These are phyloP conservation scores for Phasia obesa DNA, from an alignment of 2,888 invertebrate species.

Conservation along the genomic window DNA sequence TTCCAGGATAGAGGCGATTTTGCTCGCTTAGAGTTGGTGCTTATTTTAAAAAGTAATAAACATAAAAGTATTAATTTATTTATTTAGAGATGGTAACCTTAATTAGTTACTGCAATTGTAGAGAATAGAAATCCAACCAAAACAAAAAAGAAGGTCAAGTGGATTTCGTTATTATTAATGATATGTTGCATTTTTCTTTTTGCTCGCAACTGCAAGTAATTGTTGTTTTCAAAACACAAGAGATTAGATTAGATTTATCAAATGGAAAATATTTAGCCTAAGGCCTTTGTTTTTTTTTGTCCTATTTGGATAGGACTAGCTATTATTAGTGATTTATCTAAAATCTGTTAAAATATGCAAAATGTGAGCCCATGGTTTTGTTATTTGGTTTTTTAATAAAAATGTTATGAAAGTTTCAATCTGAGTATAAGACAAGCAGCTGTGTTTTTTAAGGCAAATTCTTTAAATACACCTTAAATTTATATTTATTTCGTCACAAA, in stretches of 20 bases:
- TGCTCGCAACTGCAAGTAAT: too few relatives aligned
- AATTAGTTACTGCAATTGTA: too few relatives aligned
- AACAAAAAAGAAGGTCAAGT: too few relatives aligned
- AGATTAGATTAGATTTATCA: constrained; percentile 1
- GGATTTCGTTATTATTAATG: too few relatives aligned
- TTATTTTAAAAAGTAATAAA: too few relatives aligned
- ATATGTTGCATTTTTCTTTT: too few relatives aligned
- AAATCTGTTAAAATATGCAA: constrained; percentile 8
- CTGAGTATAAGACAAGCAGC: not conserved
- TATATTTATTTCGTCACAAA: not conserved
- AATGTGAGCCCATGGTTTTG: not conserved
- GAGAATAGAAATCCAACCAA: too few relatives aligned
- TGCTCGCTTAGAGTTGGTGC: too few relatives aligned
- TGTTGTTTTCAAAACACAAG: constrained; percentile 2
- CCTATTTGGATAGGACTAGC: not conserved
- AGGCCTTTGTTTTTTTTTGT: not conserved
- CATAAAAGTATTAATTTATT: too few relatives aligned
- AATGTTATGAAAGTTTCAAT: not conserved
- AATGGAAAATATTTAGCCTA: constrained; percentile 14
- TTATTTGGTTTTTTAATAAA: not conserved
- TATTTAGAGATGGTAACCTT: too few relatives aligned
- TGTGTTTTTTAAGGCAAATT: not conserved
- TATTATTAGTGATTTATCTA: constrained; percentile 23
- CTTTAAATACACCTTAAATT: constrained; percentile 9
- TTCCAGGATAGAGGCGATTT: too few relatives aligned